Evolutionary conservation across 2,113 vertebrate genomes (phyloP), one percentile per base, ranked within the genome.

Genomic region (Colinus virginianus): DNA sequence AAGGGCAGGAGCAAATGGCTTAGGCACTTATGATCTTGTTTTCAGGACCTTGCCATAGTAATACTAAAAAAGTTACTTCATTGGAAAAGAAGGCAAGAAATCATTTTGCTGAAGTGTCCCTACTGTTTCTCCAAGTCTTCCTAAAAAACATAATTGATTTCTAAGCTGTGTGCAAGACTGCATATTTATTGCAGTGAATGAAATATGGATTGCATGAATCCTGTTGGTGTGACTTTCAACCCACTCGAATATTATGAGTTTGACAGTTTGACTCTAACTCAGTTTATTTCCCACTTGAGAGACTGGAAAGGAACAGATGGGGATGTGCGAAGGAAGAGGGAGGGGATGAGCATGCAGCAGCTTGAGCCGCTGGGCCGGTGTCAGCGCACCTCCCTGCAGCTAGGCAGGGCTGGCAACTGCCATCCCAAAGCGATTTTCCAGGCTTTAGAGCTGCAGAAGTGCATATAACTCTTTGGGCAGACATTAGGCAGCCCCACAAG

Each of bases 281-380:
- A 58, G 87, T 94, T 96, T 94, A 95, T 94, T 95, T 95, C 90
- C 87, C 95, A 96, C 93, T 95, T 96, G 95, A 96, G 96, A 95
- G 85, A 66, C 87, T 95, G 93, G 91, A 94, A 86, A 88, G 89
- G 94, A 96, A 96, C 93, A 96, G 96, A 96, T 94, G 93, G 94
- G 87, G 81, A 96, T 91, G 91, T 96, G 96, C 93, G 95, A 96
- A 92, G 8, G n/a, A 85, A 79, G 90, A 85, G 87, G 84, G 93
- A 93, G 91, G 84, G 46, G 71, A 93, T 91, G 59, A 94, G 81
- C 16, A 2, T 46, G 75, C 84, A 82, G 95, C 92, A 96, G 94
- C 91, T 94, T 90, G 84, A 78, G 82, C 84, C 85, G 71, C 82
- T 0, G 32, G 90, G 90, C 63, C 71, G 66, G 95, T 93, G 95